These are phyloP conservation scores for Amitus sp. DNA, from an alignment of 2,888 invertebrate species.

Conservation along the genomic window DNA sequence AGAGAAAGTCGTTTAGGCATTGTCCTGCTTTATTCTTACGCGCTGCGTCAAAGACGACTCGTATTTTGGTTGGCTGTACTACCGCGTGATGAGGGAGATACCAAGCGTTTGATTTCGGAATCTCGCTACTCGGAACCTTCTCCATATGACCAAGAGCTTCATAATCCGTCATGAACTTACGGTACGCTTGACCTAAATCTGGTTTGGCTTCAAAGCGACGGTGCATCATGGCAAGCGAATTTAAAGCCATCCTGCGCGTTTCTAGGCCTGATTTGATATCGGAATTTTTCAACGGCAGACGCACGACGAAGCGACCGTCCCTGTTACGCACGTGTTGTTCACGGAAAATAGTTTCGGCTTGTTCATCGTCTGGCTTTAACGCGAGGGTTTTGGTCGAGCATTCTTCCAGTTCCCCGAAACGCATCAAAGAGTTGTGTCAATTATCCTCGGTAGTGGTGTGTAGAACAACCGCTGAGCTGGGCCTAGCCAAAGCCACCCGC, in stretches of 20 bases:
- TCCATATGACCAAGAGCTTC: slow-evolving; percentile 22
- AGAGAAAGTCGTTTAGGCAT: slow-evolving; percentile 24
- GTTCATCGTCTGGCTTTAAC: slow-evolving; percentile 12
- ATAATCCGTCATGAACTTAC: slow-evolving; percentile 15
- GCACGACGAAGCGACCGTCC: slow-evolving; percentile 9
- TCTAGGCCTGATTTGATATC: no score
- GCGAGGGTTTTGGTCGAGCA: not conserved
- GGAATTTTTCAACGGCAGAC: not conserved
- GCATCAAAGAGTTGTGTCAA: not conserved
- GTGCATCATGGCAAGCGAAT: not conserved
- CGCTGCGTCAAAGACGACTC: slow-evolving; percentile 23
- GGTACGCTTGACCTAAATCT: no score
- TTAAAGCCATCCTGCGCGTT: not conserved
- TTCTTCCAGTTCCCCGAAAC: slow-evolving; percentile 4
- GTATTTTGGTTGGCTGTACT: slow-evolving; percentile 9
- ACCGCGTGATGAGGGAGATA: slow-evolving; percentile 24
- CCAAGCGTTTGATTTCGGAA: not conserved
- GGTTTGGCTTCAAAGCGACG: no score
- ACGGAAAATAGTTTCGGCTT: slow-evolving; percentile 5
- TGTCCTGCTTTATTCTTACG: slow-evolving; percentile 2
- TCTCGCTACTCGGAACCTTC: not conserved
- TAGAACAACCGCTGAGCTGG: no score
- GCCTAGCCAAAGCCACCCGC: no score
- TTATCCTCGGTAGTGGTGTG: no score
- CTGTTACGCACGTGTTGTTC: not conserved